Percentiles rank a stretch among this genome's conserved stretches.
phyloP scores from a whole-genome alignment of 1,140 invertebrate species.

The Argopecten irradians region DNA sequence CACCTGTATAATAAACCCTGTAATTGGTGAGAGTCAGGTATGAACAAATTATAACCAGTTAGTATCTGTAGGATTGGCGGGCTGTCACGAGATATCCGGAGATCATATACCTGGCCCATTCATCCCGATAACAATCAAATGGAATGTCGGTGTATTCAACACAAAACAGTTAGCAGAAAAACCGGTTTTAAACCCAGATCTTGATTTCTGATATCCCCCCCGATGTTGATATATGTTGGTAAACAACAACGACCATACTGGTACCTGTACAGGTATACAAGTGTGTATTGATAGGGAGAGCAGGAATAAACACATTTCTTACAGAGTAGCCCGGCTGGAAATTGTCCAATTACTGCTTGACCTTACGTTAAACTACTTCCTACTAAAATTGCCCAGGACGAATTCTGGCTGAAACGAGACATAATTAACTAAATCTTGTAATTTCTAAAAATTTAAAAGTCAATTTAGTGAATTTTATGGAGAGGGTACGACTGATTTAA shows the following conservation, averaged over 20 bases:
- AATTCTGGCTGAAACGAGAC: too few relatives aligned
- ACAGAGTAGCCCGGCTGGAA: too few relatives aligned
- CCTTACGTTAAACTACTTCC: too few relatives aligned
- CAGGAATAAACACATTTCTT: too few relatives aligned
- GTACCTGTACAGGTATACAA: neutral
- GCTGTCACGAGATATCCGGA: neutral
- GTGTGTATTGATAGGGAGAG: neutral
- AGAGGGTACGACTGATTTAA: too few relatives aligned
- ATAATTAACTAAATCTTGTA: too few relatives aligned
- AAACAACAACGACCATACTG: neutral
- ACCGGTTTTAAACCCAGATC: neutral
- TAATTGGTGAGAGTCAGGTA: neutral
- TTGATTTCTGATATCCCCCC: conserved; percentile 3
- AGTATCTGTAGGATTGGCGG: neutral
- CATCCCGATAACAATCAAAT: conserved; percentile 1
- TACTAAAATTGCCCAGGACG: too few relatives aligned
- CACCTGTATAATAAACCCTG: neutral
- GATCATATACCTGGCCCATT: neutral
- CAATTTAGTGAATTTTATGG: too few relatives aligned
- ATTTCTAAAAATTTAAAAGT: too few relatives aligned
- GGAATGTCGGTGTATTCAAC: neutral
- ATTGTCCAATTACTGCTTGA: too few relatives aligned
- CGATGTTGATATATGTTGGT: neutral
- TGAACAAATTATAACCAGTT: neutral
- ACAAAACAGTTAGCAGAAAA: neutral